phyloP scores from a whole-genome alignment of 2,888 invertebrate species.

The Tiphia femorata region DNA sequence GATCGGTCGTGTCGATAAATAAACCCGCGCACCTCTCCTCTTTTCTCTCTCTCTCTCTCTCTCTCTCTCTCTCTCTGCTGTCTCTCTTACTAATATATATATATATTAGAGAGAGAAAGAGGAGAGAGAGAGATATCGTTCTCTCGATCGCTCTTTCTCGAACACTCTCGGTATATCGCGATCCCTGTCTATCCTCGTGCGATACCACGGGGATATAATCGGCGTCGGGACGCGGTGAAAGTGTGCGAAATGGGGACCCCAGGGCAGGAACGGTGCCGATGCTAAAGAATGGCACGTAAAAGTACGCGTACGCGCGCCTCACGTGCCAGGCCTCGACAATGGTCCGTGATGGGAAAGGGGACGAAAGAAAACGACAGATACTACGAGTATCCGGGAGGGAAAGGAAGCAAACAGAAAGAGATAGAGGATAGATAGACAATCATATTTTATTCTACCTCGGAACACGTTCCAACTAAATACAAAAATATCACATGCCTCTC shows the following conservation, averaged over 20 bases:
- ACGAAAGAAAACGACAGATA: conserved; percentile 39
- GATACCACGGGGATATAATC: conserved; percentile 33
- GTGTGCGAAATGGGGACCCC: conserved; percentile 56
- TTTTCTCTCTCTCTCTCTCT: too few relatives aligned
- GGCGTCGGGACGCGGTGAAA: conserved; percentile 54
- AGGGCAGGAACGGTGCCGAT: conserved; percentile 39
- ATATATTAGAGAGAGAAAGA: too few relatives aligned
- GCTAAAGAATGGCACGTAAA: conserved; percentile 33
- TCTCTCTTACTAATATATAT: too few relatives aligned
- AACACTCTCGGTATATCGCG: too few relatives aligned
- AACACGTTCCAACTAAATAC: too few relatives aligned
- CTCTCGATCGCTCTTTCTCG: too few relatives aligned
- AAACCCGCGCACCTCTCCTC: conserved; percentile 7
- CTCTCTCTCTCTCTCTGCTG: too few relatives aligned
- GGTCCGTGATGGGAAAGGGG: conserved; percentile 50
- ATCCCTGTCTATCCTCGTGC: conserved; percentile 21
- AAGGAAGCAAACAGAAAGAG: too few relatives aligned
- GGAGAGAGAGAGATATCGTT: too few relatives aligned
- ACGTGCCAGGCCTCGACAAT: conserved; percentile 36
- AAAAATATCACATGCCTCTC: too few relatives aligned
- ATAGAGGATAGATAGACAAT: too few relatives aligned
- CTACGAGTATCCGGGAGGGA: not conserved
- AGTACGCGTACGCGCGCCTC: conserved; percentile 26
- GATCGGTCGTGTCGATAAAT: conserved; percentile 9
- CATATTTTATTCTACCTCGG: too few relatives aligned